These are phyloP conservation scores for Okamejei kenojei DNA, from an alignment of 2,797 vertebrate species.

Conservation along the genomic window DNA sequence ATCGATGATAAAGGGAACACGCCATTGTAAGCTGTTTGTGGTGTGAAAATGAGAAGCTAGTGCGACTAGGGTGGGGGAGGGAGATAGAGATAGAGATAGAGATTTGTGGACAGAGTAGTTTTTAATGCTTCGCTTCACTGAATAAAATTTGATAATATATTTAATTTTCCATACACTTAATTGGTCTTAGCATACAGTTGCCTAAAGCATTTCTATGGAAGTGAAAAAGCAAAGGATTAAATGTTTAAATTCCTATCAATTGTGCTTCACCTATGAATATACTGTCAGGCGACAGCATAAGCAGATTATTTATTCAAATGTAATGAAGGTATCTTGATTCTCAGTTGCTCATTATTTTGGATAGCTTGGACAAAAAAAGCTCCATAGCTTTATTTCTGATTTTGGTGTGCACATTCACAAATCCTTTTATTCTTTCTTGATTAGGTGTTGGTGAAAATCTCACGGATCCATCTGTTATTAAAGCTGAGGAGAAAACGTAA, in stretches of 20 bases:
- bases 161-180: neutral
- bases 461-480: constrained; percentile 92
- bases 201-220: neutral
- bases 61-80: no score
- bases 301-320: neutral
- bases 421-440: constrained; percentile 44
- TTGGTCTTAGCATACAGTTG: no score
- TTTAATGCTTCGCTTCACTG: neutral
- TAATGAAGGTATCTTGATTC: neutral
- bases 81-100: no score
- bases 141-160: neutral
- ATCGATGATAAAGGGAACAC: no score
- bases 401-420: neutral
- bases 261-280: neutral
- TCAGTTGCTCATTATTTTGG: neutral
- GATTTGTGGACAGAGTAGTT: neutral
- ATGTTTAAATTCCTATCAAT: neutral
- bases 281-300: neutral
- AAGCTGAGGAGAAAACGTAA: constrained; percentile 79
- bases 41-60: no score
- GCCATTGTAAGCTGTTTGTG: no score
- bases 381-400: neutral
- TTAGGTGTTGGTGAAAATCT: constrained; percentile 85
- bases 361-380: neutral
- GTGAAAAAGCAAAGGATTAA: neutral